Evolutionary conservation across 2,888 invertebrate genomes (phyloP).

Genomic region (Nyleta sp.): DNA sequence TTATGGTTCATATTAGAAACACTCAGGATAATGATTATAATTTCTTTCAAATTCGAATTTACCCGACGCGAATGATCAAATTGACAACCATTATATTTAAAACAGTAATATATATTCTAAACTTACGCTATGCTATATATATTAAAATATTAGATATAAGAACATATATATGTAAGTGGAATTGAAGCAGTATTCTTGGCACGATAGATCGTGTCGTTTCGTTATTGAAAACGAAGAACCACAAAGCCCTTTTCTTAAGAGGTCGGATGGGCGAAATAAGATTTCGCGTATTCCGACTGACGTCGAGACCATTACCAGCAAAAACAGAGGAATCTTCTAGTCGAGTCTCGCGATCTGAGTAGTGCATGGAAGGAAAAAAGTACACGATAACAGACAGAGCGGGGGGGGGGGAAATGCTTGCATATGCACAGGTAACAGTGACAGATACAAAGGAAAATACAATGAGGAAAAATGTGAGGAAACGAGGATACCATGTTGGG

Average conservation of each 20-base stretch:
- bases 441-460: slow-evolving; percentile 63
- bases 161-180: slow-evolving; percentile 30
- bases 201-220: slow-evolving; percentile 64
- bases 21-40: too few species aligned
- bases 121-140: too few species aligned
- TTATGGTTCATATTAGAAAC: too few species aligned
- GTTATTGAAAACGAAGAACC: slow-evolving; percentile 76
- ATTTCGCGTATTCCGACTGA: slow-evolving; percentile 81
- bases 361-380: slow-evolving; percentile 62
- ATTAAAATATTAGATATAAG: slow-evolving; percentile 23
- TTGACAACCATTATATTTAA: too few species aligned
- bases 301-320: slow-evolving; percentile 79
- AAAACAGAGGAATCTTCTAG: slow-evolving; percentile 69
- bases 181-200: slow-evolving; percentile 52
- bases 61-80: too few species aligned
- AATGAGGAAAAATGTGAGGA: slow-evolving; percentile 58
- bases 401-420: slow-evolving; percentile 53
- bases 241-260: slow-evolving; percentile 64
- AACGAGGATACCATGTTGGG: slow-evolving; percentile 65
- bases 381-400: slow-evolving; percentile 62
- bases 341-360: slow-evolving; percentile 58
- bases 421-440: slow-evolving; percentile 63
- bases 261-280: slow-evolving; percentile 76
- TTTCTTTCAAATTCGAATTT: too few species aligned
- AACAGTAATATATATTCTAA: slow-evolving; percentile 9